phyloP scores from a whole-genome alignment of 2,113 vertebrate genomes.

The Microcebus tavaratra region DNA sequence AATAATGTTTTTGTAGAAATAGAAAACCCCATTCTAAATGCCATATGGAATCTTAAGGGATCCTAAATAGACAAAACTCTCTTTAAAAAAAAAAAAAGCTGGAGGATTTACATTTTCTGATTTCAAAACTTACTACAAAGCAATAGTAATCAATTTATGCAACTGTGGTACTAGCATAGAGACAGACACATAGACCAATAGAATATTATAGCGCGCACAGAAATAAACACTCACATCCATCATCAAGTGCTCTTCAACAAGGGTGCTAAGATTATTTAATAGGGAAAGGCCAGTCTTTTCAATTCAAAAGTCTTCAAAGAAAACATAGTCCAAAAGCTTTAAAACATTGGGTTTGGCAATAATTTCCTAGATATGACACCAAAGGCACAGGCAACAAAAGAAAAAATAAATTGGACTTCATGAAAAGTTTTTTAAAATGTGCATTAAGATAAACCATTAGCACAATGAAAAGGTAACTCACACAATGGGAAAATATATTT shows the following conservation, averaged over 20 bases:
- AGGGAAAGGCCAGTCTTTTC: not conserved
- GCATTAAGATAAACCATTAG: not conserved
- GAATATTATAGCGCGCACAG: not conserved
- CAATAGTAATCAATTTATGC: not conserved
- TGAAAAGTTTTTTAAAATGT: not conserved
- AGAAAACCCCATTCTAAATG: not conserved
- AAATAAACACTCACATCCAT: not conserved
- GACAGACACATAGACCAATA: not conserved
- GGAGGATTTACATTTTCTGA: not conserved
- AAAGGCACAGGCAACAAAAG: not conserved
- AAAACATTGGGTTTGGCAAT: too few relatives aligned
- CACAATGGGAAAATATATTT: not conserved
- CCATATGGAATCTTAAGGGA: not conserved
- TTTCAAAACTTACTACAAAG: not conserved
- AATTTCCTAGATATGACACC: not conserved
- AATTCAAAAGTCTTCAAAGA: not conserved
- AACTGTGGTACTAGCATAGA: not conserved
- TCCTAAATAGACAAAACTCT: too few relatives aligned
- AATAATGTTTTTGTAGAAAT: not conserved
- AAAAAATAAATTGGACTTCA: not conserved
- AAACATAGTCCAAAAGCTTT: not conserved
- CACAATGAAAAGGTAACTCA: not conserved
- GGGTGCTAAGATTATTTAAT: too few relatives aligned
- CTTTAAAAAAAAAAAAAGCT: not conserved
- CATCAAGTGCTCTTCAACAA: not conserved